Base-by-base conservation (phyloP, 2,888 invertebrate genomes). In the Orgyia antiqua region DNA sequence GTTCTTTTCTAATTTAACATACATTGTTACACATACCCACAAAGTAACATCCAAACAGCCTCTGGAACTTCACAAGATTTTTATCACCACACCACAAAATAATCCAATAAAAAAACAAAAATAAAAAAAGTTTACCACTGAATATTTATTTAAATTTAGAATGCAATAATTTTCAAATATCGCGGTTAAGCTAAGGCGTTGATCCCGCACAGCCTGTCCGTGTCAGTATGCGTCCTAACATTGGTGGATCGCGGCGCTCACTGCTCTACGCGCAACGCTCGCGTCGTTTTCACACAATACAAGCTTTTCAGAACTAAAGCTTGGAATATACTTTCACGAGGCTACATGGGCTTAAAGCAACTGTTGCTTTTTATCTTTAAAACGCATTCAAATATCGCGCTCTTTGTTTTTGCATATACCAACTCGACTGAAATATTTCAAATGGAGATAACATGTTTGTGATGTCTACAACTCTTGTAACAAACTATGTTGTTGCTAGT, bases 231-330 rank as follows among this genome's bases (percentile, higher is more conserved):
- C 77, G 75, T 68, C 68, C 61, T 58, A 49, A 47, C 74, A 45
- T 51, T 52, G 51, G 59, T 68, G 55, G 48, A 59, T 58, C 74
- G 65, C 68, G 70, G 38, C 62, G 65, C 58, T 57, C 48, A 76
- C 76, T 76, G 73, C 33, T 52, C 50, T 51, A 40, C 54, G 56
- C 59, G 53, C 56, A 45, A 45, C 48, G 39, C 51, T 45, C 55
- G 46, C 58, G 54, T 46, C 50, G 46, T 52, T 58, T 58, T 38
- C 55, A 53, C 46, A 42, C 39, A 33, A 45, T 43, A 44, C 33
- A 8, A 41, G 39, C 46, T 51, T 54, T 54, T 56, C 45, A 46
- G 45, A 40, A 35, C 31, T 34, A 33, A 41, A 31, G 42, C 39
- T 44, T 57, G 49, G 48, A 49, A 46, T 40, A 44, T 27, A 31